Evolutionary conservation across 2,113 vertebrate species (phyloP).

Genomic region (Taurulus bubalis): DNA sequence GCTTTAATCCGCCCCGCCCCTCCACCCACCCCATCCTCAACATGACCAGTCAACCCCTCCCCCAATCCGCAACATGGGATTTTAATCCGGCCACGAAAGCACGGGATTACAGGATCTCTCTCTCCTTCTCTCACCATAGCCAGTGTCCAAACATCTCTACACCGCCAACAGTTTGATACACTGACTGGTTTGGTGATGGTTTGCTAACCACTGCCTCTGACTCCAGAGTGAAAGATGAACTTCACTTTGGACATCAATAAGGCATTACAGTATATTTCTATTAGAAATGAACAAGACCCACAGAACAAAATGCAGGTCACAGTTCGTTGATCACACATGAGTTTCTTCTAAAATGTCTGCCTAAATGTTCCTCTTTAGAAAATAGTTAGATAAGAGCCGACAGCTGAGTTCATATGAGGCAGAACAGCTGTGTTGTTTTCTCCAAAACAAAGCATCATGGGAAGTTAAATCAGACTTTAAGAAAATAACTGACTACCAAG

Average conservation of each 20-base stretch:
- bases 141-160: slow-evolving; percentile 20
- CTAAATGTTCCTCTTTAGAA: slow-evolving; percentile 16
- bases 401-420: slow-evolving; percentile 15
- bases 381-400: not conserved
- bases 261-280: not conserved
- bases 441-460: slow-evolving; percentile 22
- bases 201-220: not conserved
- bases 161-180: not conserved
- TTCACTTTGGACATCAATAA: not conserved
- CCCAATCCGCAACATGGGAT: slow-evolving; percentile 58
- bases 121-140: slow-evolving; percentile 21
- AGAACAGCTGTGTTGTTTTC: slow-evolving; percentile 12
- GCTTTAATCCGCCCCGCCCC: slow-evolving; percentile 65
- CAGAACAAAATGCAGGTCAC: not conserved
- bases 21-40: slow-evolving; percentile 32
- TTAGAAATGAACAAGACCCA: not conserved
- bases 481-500: slow-evolving; percentile 1
- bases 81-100: slow-evolving; percentile 77
- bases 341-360: slow-evolving; percentile 7
- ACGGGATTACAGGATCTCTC: slow-evolving; percentile 73
- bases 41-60: slow-evolving; percentile 59
- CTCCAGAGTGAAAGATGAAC: not conserved
- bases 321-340: not conserved
- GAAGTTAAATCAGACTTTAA: not conserved
- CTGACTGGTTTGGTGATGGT: not conserved